A percentile compares a stretch with the other conserved stretches of the same genome.
These are phyloP conservation scores for Hypena proboscidalis DNA, from an alignment of 2,888 invertebrate genomes.

Conservation along the genomic window DNA sequence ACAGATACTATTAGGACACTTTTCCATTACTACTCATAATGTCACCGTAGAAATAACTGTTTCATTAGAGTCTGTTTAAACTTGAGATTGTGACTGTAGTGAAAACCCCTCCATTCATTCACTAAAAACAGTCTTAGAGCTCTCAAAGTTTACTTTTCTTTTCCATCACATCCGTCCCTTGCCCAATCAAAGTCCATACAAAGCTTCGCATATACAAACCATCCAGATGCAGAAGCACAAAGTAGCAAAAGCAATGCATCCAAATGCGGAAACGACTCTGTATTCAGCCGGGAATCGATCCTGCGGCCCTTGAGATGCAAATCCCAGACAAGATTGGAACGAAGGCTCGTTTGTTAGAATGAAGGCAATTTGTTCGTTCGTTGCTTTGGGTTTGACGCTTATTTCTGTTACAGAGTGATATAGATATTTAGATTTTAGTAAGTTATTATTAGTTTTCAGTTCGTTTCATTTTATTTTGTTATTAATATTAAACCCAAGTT, in stretches of 20 bases:
- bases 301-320: conserved; percentile 53
- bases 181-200: neutral
- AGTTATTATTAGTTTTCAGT: neutral
- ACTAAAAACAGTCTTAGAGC: too few relatives aligned
- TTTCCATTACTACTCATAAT: too few relatives aligned
- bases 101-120: too few relatives aligned
- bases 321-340: conserved; percentile 45
- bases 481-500: too few relatives aligned
- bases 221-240: conserved; percentile 22
- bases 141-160: neutral
- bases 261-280: conserved; percentile 42
- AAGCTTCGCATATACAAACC: neutral
- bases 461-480: too few relatives aligned
- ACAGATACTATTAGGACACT: too few relatives aligned
- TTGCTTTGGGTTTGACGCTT: conserved; percentile 1
- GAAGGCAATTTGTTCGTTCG: conserved; percentile 5
- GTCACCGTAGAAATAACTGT: too few relatives aligned
- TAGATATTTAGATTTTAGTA: neutral
- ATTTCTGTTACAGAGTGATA: too few relatives aligned
- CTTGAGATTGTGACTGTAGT: too few relatives aligned
- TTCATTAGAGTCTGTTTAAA: too few relatives aligned
- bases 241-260: conserved; percentile 40
- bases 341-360: conserved; percentile 22
- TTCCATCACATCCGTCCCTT: neutral
- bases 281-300: conserved; percentile 49